Base-by-base conservation (phyloP, 1,140 invertebrate genomes). In the Brachionus asplanchnoidis region DNA sequence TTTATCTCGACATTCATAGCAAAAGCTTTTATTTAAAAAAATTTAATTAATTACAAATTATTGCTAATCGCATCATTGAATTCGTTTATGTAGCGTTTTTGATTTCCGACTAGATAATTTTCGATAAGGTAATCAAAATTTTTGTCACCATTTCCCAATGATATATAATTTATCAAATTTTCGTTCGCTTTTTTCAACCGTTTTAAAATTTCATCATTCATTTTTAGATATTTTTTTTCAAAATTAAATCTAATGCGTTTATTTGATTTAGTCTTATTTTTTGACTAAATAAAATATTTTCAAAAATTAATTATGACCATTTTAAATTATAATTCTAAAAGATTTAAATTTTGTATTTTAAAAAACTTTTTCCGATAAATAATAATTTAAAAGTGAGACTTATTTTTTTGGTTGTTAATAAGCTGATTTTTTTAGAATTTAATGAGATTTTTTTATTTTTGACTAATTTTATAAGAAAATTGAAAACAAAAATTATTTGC, bases 191-290 rank as follows among this genome's bases (percentile, higher is more conserved):
- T 77, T 77, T 77, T 77, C 12, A 77, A 23, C 28, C 73, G 17
- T 26, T 77, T 77, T 50, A 77, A 28, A 50, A 77, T 77, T 77
- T 77, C 42, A 26, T 77, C 44, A 36, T 77, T 77, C 73, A 77
- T 77, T 77, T 26, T 77, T 46, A 17, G 12, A 42, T 75, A n/a
- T 42, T 32, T 70, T 36, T 70, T 70, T 36, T 28, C 3, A 70
- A 23, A 70, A 36, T 36, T 32, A 36, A 17, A n/a, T 70, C n/a
- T 36, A 14, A n/a, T n/a, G 5, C 7, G 14, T 70, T 70, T 12
- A 36, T 20, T 70, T 36, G 11, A 12, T 32, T 70, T 28, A 32
- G 36, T 36, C 66, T 60, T 9, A n/a, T 70, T 70, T 12, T 36
- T 26, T 66, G 60, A 66, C 9, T 66, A 23, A 8, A 26, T 9